Evolutionary conservation across 2,797 vertebrate species (phyloP).

Genomic region (Hypotaenidia okinawae): DNA sequence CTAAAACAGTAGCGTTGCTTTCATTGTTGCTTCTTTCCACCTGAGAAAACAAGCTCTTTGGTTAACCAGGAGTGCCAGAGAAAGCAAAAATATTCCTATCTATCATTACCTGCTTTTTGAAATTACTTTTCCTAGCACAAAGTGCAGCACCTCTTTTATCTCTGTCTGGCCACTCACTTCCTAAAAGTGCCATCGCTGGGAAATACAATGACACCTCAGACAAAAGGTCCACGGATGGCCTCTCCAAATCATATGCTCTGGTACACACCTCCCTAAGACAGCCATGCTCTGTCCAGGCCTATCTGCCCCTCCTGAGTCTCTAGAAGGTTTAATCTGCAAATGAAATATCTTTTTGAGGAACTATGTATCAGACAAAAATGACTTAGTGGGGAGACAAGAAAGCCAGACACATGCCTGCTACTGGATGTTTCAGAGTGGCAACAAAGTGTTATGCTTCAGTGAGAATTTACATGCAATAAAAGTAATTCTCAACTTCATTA

Average conservation of each 20-base stretch:
- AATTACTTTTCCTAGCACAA: not conserved
- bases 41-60: not conserved
- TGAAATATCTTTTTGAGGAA: not conserved
- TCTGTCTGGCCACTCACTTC: not conserved
- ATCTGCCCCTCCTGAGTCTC: not conserved
- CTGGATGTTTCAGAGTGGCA: not conserved
- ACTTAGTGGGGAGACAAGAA: not conserved
- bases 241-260: not conserved
- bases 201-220: not conserved
- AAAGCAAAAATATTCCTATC: conserved; percentile 24
- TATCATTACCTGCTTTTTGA: not conserved
- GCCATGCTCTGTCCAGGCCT: not conserved
- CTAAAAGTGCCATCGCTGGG: not conserved
- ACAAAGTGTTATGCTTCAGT: not conserved
- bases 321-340: not conserved
- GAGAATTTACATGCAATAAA: not conserved
- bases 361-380: not conserved
- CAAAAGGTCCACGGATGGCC: not conserved
- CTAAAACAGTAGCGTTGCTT: not conserved
- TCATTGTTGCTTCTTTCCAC: not conserved
- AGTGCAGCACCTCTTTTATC: not conserved
- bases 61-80: not conserved
- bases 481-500: not conserved
- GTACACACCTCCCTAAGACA: not conserved
- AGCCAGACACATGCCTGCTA: not conserved